phyloP scores from a whole-genome alignment of 2,797 vertebrate species.

The Apogon talboti region DNA sequence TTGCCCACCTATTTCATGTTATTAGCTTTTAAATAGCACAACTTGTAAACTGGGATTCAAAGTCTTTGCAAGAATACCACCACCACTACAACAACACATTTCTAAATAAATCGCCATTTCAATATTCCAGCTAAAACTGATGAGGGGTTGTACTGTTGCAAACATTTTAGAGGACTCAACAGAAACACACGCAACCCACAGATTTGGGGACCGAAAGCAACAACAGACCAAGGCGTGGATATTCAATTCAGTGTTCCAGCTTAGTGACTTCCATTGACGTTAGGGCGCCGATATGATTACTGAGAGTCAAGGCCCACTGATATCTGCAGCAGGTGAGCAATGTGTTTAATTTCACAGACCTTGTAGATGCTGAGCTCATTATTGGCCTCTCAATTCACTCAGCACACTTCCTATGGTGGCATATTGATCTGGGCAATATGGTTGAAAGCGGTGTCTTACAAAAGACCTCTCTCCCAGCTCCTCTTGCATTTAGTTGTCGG shows the following conservation, averaged over 20 bases:
- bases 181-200: constrained; percentile 23
- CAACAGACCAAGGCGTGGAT: constrained; percentile 45
- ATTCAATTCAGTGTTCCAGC: constrained; percentile 37
- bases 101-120: constrained; percentile 50
- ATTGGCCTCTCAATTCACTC: constrained; percentile 75
- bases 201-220: constrained; percentile 35
- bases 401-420: constrained; percentile 59
- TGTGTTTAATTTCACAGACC: constrained; percentile 78
- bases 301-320: constrained; percentile 48
- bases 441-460: constrained; percentile 67
- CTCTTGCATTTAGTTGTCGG: constrained; percentile 29
- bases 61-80: constrained; percentile 12
- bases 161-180: constrained; percentile 46
- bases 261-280: constrained; percentile 56
- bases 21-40: constrained; percentile 23
- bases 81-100: constrained; percentile 14
- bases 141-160: constrained; percentile 8
- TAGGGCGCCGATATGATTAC: constrained; percentile 62
- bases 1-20: constrained; percentile 18
- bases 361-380: constrained; percentile 72
- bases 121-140: constrained; percentile 27
- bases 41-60: constrained; percentile 12
- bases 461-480: constrained; percentile 57
- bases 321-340: constrained; percentile 75
- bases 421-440: constrained; percentile 74